Base-by-base conservation (phyloP, 1,140 invertebrate species). In the Augochlora pura region DNA sequence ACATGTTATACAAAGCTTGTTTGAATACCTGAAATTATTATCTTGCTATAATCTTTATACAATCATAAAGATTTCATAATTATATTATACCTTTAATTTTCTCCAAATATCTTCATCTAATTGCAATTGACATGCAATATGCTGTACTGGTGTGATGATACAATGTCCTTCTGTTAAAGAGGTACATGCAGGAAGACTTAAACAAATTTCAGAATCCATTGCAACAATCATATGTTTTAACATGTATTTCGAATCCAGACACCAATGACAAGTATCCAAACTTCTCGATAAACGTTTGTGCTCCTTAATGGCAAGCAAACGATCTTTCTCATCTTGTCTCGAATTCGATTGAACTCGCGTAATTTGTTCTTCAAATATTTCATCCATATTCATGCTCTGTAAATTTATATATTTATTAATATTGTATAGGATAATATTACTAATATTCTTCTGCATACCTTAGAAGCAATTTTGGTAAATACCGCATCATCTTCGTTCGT, bases 41-140 rank as follows among this genome's bases (percentile, higher is more conserved):
- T 8, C 84, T 23, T 81, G 69, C 14, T 12, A 38, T 46, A 42
- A 63, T 2, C 16, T 52, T 49, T 21, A 63, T 60, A 68, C 68
- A 46, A 46, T 9, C 38, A 46, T 16, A 67, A 32, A 3, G 77
- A 79, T 68, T 60, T 54, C 21, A 49, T 5, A 62, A 63, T 27
- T 18, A 70, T 67, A 52, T 71, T 82, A 91, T 93, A 96, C 96
- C 94, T 96, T 94, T 59, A 99, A 94, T 94, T 99, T 98, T 81
- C 95, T 94, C 97, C 96, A 99, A 64, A 98, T 95, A 94, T 99
- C 97, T 94, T 99, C 98, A 93, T 99, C 98, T 18, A 98, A 86
- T 82, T 95, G 94, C 1, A 97, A 97, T 71, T 95, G 94, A 90
- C 96, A 96, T 18, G 95, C 86, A 3, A 95, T 93, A 91, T 99